Base-by-base conservation (phyloP, 2,888 invertebrate species). In the Boloria euphrosyne region DNA sequence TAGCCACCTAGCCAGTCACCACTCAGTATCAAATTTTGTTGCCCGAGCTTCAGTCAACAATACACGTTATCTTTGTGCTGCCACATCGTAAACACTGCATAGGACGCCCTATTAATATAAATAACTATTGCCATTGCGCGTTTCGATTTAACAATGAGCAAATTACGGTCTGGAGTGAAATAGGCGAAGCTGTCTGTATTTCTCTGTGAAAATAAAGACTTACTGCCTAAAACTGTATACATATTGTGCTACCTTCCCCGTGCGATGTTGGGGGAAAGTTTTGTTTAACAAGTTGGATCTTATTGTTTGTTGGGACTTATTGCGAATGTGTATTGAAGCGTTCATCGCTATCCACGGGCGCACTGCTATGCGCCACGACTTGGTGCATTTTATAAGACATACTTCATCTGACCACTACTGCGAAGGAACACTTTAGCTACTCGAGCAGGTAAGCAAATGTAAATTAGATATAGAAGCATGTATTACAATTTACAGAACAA, bases 381-480 rank as follows among this genome's bases (percentile, higher is more conserved):
- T 95, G 86, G 91, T 94, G 84, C 94, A 95, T 80, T 95, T 95
- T 81, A 96, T 96, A 89, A 93, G 95, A 82, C 95, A 96, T 90
- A 96, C 96, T 72, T 95, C 95, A 74, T 96, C 96, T 75, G 95
- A 96, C 77, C 96, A 96, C 84, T 96, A 95, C 85, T 95, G 95
- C 93, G 96, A 95, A 94, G 92, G 91, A 85, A 89, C 76, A 82
- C 83, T 92, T 89, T 92, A 92, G 92, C 83, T 76, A 18, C 58
- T 59, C 52, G 58, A 58, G 52, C 64, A 59, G 64, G 64, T 64
- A 47, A 58, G 64, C 31, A 47, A 31, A 49, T 49, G 31, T 38
- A 49, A 47, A 49, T 49, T 49, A 58, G 4, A 13, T 38, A 38
- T 38, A 38, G 10, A 59, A 17, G 27, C 5, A 47, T 31, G 13